Base-by-base conservation (phyloP, 2,888 invertebrate species). In the Oligia strigilis region DNA sequence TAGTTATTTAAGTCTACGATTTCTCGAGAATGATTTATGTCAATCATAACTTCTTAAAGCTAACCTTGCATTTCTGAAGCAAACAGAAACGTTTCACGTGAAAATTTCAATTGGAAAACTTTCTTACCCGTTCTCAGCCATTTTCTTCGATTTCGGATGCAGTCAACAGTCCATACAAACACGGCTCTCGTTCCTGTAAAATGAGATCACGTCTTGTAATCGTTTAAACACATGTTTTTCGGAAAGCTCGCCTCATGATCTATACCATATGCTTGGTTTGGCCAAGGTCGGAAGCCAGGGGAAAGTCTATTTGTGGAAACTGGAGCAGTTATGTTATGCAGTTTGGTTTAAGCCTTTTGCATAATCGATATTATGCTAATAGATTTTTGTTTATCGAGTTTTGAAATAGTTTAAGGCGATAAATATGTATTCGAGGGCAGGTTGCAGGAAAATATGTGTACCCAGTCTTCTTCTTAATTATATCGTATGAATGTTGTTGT, bases 71-170 rank as follows among this genome's bases (percentile, higher is more conserved):
- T 40, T 72, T 46, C 29, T 29, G 70, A 17, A 19, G 46, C 49
- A 29, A 79, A 29, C 4, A n/a, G 43, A 72, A 64, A 73, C 43
- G 14, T n/a, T 60, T 62, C 52, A 5, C 40, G 8, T n/a, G 43
- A 74, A 70, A 60, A 29, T 65, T 67, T 13, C 2, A 69, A 86
- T 58, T 64, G 17, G 23, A 60, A 77, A 62, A 14, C 23, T 52
- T 55, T 80, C 94, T 95, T 92, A 96, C 96, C 96, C 95, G 91
- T 96, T 96, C 82, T 94, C 92, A 84, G 96, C 94, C 96, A 96
- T 96, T 83, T 91, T 92, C 52, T 79, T 87, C 73, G 70, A 87
- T 77, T 80, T 87, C 55, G 82, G 84, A 75, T 88, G 74, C 87
- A 88, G 86, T 91, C 88, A 92, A 88, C 89, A 90, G 87, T 86